These are phyloP conservation scores for Laupala kohalensis DNA, from an alignment of 1,140 invertebrate genomes.

Conservation along the genomic window DNA sequence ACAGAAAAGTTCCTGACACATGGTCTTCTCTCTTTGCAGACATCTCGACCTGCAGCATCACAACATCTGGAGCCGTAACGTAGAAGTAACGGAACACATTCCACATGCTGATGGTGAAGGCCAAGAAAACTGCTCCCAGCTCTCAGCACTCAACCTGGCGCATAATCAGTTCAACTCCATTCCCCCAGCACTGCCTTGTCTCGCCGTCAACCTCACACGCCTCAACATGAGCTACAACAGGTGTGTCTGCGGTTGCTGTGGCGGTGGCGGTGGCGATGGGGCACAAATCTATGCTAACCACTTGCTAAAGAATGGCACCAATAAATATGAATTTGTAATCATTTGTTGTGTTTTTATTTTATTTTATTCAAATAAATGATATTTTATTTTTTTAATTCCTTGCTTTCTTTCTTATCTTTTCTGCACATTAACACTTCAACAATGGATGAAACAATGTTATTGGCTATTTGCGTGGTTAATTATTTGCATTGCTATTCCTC, in stretches of 20 bases:
- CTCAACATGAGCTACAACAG: constrained; percentile 85
- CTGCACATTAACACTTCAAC: too few relatives aligned
- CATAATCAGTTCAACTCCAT: constrained; percentile 82
- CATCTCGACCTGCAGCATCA: constrained; percentile 43
- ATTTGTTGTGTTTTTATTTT: neutral
- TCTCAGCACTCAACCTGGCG: constrained; percentile 69
- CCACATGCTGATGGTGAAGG: constrained; percentile 29
- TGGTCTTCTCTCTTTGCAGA: constrained; percentile 6
- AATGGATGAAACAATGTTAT: too few relatives aligned
- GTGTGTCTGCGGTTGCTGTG: constrained; percentile 17
- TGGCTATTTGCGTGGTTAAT: too few relatives aligned
- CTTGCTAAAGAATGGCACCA: neutral
- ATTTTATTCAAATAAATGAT: neutral
- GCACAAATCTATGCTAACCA: neutral
- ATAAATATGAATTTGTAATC: neutral
- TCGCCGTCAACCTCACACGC: constrained; percentile 70
- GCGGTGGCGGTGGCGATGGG: neutral
- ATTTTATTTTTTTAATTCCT: neutral
- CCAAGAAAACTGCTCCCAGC: constrained; percentile 33
- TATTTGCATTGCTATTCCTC: too few relatives aligned
- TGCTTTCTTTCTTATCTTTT: neutral
- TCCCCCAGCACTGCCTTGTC: constrained; percentile 75
- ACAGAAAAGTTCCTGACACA: neutral
- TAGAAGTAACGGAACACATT: constrained; percentile 56
- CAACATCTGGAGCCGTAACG: constrained; percentile 55